A percentile compares a stretch with the other conserved stretches of the same genome.
These are phyloP conservation scores for Mizuhopecten yessoensis DNA, from an alignment of 1,140 invertebrate genomes.

Conservation along the genomic window DNA sequence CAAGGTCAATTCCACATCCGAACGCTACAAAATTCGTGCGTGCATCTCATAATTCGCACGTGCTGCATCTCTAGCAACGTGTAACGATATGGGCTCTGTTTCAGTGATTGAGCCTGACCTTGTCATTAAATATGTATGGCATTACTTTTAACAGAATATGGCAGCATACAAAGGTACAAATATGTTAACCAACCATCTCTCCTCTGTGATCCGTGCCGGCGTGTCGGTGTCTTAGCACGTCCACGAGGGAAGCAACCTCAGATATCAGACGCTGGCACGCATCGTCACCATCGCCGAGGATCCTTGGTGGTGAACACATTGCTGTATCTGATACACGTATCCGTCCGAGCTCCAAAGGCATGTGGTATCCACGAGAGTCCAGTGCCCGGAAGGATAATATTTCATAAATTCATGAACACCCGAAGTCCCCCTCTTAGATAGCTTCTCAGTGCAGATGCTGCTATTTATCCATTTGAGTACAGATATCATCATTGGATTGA, in stretches of 20 bases:
- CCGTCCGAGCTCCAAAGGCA: too few relatives aligned
- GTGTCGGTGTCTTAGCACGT: not conserved
- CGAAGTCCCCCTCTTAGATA: too few relatives aligned
- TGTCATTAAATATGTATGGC: conserved; percentile 11
- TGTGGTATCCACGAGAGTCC: too few relatives aligned
- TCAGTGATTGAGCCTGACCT: not conserved
- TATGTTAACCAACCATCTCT: not conserved
- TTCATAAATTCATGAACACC: too few relatives aligned
- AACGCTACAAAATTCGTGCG: not conserved
- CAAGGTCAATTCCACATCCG: not conserved
- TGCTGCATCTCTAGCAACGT: not conserved
- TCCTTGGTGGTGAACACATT: not conserved
- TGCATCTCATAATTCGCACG: conserved; percentile 23
- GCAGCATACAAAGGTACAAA: not conserved
- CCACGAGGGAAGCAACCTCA: not conserved
- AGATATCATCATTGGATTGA: too few relatives aligned
- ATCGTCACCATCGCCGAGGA: not conserved
- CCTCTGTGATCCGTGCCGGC: not conserved
- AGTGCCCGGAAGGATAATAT: too few relatives aligned
- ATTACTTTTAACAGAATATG: conserved; percentile 7
- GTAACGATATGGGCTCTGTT: conserved; percentile 1
- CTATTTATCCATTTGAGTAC: too few relatives aligned
- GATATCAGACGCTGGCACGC: not conserved
- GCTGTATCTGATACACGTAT: not conserved
- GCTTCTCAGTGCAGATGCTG: too few relatives aligned